Evolutionary conservation across 30 jellyfish, hydroid and myxozoan genomes (phyloP), one percentile per base, ranked within the genome.

Genomic region (Sanderia malayensis): DNA sequence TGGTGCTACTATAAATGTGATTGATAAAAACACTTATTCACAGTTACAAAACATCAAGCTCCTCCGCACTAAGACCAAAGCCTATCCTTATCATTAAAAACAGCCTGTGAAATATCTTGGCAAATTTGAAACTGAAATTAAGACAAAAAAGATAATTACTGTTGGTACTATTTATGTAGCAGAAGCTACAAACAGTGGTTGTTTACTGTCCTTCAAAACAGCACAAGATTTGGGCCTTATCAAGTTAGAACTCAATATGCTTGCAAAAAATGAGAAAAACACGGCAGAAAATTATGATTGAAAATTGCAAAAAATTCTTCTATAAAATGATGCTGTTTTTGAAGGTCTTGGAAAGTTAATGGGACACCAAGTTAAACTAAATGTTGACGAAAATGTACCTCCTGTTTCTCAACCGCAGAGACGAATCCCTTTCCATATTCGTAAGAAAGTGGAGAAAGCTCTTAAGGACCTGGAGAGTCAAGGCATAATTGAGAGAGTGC

Each of bases 331-430:
- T 2, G 15, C 31, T 0, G 89, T 62, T 17, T 63, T 2, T 41
- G 52, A 52, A 11, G 82, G 89, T 0, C 28, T 77, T 24, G 82
- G 82, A 20, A 77, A 77, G 41, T 65, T 65, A 23, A 74, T 20
- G 45, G 57, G 47, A 15, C 31, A 41, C 11, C 28, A 31, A 55
- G 31, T 71, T 13, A 44, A 31, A 30, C 30, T 52, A 15, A 46
- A 17, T 57, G 53, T 71, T 22, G 83, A 71, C 58, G n/a, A 24
- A 47, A 32, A 55, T 17, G 73, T 49, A 32, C 21, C 53, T 6
- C 71, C 83, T 19, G 34, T 49, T 8, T 72, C 83, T 11, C 73
- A 71, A 33, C 55, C 53, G 18, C 58, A 41, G 20, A 29, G 83
- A 19, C 21, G 83, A 52, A 71, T 71, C 41, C 83, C 83, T 7